phyloP scores from a whole-genome alignment of 2,113 vertebrate genomes.

The Onychorhynchus coronatus region DNA sequence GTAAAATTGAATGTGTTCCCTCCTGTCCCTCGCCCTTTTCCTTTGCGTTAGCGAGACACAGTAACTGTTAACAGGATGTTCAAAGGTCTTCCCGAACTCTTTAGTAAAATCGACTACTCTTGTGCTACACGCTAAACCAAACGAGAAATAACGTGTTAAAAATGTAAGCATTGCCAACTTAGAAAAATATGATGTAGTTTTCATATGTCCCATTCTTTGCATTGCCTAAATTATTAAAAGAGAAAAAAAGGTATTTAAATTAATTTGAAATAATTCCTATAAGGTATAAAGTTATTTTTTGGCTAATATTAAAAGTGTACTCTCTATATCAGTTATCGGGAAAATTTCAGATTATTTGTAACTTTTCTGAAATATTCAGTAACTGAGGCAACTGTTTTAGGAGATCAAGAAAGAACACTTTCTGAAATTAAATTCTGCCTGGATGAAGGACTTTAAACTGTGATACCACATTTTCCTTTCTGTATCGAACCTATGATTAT shows the following conservation, averaged over 20 bases:
- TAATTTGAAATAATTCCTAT: neutral
- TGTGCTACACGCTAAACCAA: neutral
- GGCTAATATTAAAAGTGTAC: neutral
- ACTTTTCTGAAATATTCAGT: neutral
- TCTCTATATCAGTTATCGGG: neutral
- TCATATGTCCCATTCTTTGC: neutral
- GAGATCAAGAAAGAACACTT: neutral
- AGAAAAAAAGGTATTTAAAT: neutral
- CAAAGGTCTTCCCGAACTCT: neutral
- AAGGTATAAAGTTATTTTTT: neutral
- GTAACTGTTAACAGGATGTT: neutral
- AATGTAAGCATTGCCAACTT: rapidly evolving
- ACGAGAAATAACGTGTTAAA: neutral
- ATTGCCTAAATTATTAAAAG: neutral
- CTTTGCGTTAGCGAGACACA: neutral
- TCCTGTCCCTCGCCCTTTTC: neutral
- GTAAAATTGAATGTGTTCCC: neutral
- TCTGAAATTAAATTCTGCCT: neutral
- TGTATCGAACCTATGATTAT: neutral
- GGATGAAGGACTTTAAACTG: neutral
- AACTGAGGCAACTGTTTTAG: neutral
- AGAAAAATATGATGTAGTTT: neutral
- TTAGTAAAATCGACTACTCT: neutral
- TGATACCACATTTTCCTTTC: neutral
- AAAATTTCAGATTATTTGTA: neutral